Base-by-base conservation (phyloP, 2,888 invertebrate species). In the Scaptomyza tumidula region DNA sequence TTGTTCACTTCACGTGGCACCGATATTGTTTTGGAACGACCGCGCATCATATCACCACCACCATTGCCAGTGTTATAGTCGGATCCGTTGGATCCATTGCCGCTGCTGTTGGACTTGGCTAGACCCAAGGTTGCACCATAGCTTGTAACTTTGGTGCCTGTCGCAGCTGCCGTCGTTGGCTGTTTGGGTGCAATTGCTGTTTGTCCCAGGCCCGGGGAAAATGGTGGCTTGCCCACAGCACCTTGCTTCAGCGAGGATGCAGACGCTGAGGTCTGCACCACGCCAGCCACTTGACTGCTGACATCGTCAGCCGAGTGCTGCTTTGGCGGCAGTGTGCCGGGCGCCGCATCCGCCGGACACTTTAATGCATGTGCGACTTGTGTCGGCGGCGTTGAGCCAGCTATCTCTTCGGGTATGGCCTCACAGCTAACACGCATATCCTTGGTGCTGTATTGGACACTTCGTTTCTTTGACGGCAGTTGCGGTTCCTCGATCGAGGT, bases 381-480 rank as follows among this genome's bases (percentile, higher is more conserved):
- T 6, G 95, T 96, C 33, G 95, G 96, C 31, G 96, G 96, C 24
- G 96, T 96, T 91, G 96, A 94, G 7, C 95, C 95, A 29, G 94
- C 94, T 89, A 96, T 96, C 93, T 97, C 97, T 93, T 97, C 97
- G 10, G 97, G 97, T 89, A 97, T 97, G 61, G 97, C 97, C 92
- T 97, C 97, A 92, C 97, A 97, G 90, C 97, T 97, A 16, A 96
- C 96, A 78, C 96, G 94, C 94, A 95, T 95, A 91, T 96, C 96
- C 92, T 96, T 96, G 72, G 94, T 94, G 63, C 93, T 93, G 70
- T 94, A 95, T 46, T 90, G 88, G 2, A 87, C 85, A 43, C 86
- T 91, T 93, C 96, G 96, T 52, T 92, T 92, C 43, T 91, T 90
- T 6, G 88, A 83, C 9, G 88, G 77, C 16, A 83, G 75, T 29